A percentile compares a stretch with the other conserved stretches of the same genome.
These are phyloP conservation scores for Lasioglossum lativentre DNA, from an alignment of 2,888 invertebrate genomes.

Conservation along the genomic window DNA sequence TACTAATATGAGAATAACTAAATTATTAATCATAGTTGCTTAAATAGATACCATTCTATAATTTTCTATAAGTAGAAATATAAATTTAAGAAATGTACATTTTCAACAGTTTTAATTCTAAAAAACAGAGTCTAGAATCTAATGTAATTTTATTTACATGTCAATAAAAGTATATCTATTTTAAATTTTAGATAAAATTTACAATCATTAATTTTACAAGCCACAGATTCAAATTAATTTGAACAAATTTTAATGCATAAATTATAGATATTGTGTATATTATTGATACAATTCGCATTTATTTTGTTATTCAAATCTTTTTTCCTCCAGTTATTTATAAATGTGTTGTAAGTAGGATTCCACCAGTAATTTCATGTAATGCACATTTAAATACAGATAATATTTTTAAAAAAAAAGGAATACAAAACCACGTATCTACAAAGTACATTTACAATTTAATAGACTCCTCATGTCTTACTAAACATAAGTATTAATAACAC, in stretches of 20 bases:
- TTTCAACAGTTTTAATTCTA: slow-evolving; percentile 61
- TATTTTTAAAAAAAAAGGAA: background rate
- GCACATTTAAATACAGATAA: background rate
- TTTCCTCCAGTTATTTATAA: background rate
- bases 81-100: slow-evolving; percentile 38
- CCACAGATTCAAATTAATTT: slow-evolving; percentile 14
- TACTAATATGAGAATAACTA: slow-evolving; percentile 69
- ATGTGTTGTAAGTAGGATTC: background rate
- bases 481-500: slow-evolving; percentile 6
- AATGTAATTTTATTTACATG: slow-evolving; percentile 67
- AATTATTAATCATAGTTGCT: slow-evolving; percentile 52
- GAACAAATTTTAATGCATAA: slow-evolving; percentile 39
- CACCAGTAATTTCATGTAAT: background rate
- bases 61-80: slow-evolving; percentile 39
- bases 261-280: slow-evolving; percentile 37
- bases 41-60: slow-evolving; percentile 45
- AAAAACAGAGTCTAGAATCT: slow-evolving; percentile 75
- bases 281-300: background rate
- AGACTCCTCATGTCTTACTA: background rate
- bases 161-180: slow-evolving; percentile 63
- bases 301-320: slow-evolving; percentile 30
- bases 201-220: slow-evolving; percentile 32
- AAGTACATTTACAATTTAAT: slow-evolving; percentile 9
- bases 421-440: slow-evolving; percentile 7
- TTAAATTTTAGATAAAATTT: slow-evolving; percentile 48